Percentiles rank a stretch among this genome's conserved stretches.
phyloP scores from a whole-genome alignment of 2,888 invertebrate species.

The Cephalotes varians region DNA sequence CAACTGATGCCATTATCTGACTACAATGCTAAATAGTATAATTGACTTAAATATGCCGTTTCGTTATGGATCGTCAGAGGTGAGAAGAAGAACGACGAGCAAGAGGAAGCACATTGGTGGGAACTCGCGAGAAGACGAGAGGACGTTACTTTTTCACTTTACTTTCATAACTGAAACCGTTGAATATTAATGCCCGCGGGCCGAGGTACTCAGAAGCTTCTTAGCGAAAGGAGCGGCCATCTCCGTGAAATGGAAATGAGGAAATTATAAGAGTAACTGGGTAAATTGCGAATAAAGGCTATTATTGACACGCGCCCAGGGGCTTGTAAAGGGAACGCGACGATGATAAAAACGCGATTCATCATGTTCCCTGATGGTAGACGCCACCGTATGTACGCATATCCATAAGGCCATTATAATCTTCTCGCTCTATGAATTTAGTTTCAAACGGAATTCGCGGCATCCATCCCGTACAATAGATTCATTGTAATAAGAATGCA shows the following conservation, averaged over 20 bases:
- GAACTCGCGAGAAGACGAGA: conserved; percentile 45
- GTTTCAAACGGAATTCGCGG: conserved; percentile 31
- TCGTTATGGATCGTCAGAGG: conserved; percentile 60
- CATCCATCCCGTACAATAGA: conserved; percentile 30
- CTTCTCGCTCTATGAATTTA: conserved; percentile 31
- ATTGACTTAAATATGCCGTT: conserved; percentile 82
- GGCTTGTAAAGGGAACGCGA: conserved; percentile 55
- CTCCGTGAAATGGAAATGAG: conserved; percentile 82
- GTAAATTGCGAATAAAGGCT: conserved; percentile 81
- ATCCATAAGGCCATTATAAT: conserved; percentile 39
- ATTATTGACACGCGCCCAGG: conserved; percentile 78
- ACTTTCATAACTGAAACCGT: conserved; percentile 85
- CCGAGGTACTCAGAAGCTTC: conserved; percentile 78
- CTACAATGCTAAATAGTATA: conserved; percentile 83
- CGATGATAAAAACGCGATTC: conserved; percentile 69
- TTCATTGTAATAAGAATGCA: conserved; percentile 35
- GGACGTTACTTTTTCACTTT: conserved; percentile 85
- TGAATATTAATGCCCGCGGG: conserved; percentile 84
- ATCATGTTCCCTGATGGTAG: conserved; percentile 47
- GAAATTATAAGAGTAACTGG: conserved; percentile 83
- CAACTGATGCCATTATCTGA: conserved; percentile 79
- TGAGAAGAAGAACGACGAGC: conserved; percentile 39
- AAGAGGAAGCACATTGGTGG: conserved; percentile 12
- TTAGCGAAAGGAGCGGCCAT: conserved; percentile 76
- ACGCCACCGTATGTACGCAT: conserved; percentile 28